Conservation (phyloP, 2,797 vertebrate genomes). For the Schizopygopsis malacanthus region DNA sequence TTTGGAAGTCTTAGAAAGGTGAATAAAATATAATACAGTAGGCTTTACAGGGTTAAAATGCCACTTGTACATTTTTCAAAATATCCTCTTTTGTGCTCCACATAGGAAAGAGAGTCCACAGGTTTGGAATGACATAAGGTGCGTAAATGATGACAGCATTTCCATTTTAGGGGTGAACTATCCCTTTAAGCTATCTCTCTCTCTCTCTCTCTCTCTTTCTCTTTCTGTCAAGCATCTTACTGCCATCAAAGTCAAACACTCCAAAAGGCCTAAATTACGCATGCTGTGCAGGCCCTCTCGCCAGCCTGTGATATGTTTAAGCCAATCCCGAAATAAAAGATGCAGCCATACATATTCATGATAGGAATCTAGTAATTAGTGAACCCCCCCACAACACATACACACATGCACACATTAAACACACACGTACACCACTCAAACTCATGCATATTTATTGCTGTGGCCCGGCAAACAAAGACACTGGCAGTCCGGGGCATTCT, state of each 20-base stretch:
- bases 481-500: conserved; percentile 78
- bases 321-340: conserved; percentile 83
- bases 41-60: neutral
- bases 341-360: conserved; percentile 87
- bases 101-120: neutral
- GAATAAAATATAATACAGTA: neutral
- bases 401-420: conserved; percentile 57
- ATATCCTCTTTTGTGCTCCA: neutral
- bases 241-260: conserved; percentile 65
- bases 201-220: conserved; percentile 43
- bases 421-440: conserved; percentile 56
- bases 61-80: neutral
- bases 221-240: conserved; percentile 53
- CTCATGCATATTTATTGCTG: conserved; percentile 85
- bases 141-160: neutral
- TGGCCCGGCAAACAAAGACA: conserved; percentile 81
- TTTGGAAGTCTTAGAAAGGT: neutral
- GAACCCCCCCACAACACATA: conserved; percentile 63
- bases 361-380: conserved; percentile 86
- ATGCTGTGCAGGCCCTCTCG: conserved; percentile 59
- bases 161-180: conserved; percentile 9
- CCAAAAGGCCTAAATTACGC: conserved; percentile 59
- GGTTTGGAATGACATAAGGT: conserved; percentile 2
- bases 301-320: conserved; percentile 78
- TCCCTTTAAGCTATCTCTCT: conserved; percentile 58